phyloP scores from a whole-genome alignment of 2,113 vertebrate species.

The Cnemophilus loriae region DNA sequence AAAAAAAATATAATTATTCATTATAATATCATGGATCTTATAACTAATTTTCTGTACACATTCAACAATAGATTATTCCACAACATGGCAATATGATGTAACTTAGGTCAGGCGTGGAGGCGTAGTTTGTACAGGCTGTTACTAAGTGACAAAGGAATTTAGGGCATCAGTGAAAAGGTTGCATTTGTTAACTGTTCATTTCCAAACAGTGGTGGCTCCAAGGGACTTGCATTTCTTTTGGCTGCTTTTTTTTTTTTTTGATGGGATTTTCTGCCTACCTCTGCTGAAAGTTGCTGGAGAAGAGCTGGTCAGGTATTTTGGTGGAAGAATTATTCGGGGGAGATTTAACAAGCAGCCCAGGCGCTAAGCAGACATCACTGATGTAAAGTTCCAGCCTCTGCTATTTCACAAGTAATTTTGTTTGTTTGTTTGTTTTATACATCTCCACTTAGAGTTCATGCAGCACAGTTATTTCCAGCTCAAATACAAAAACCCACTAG shows the following conservation, averaged over 20 bases:
- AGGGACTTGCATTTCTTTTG: not conserved
- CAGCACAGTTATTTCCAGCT: not conserved
- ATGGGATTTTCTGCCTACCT: not conserved
- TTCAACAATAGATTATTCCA: not conserved
- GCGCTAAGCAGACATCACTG: not conserved
- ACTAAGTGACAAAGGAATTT: conserved; percentile 27
- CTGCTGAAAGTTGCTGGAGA: not conserved
- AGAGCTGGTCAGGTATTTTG: not conserved
- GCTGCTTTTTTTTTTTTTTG: not conserved
- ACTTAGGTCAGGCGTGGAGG: not conserved
- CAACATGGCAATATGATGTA: not conserved
- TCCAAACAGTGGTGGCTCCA: not conserved
- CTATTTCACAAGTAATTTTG: not conserved
- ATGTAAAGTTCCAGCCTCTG: not conserved
- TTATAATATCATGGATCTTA: not conserved
- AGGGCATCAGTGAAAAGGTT: not conserved
- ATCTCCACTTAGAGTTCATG: not conserved
- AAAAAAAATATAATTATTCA: not conserved
- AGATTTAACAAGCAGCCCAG: not conserved
- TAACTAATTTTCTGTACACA: not conserved
- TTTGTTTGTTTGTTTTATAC: not conserved
- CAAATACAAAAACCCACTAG: not conserved
- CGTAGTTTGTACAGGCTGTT: not conserved
- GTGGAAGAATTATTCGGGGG: not conserved
- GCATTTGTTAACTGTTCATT: not conserved